A percentile compares a stretch with the other conserved stretches of the same genome.
Evolutionary conservation across 2,113 vertebrate species (phyloP).

Genomic region (Lontra canadensis): DNA sequence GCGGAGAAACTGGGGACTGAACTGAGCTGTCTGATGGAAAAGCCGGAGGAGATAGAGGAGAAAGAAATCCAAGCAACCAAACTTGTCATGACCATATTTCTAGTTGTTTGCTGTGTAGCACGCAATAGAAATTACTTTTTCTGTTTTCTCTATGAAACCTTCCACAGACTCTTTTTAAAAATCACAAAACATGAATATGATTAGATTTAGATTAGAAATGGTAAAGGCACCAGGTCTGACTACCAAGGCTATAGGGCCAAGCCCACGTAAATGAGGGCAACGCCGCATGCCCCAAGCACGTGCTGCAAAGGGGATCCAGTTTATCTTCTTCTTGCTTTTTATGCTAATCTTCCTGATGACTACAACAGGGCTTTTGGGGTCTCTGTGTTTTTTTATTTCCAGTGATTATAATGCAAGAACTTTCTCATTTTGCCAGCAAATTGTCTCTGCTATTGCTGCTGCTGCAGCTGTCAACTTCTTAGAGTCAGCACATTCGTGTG

Average conservation of each 20-base stretch:
- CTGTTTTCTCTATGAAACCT: background rate
- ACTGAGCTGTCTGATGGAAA: background rate
- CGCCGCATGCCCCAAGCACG: too few species aligned
- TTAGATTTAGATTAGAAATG: background rate
- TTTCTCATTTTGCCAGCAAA: slow-evolving; percentile 23
- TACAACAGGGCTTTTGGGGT: background rate
- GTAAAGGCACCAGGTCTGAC: background rate
- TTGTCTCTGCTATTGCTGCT: slow-evolving; percentile 31
- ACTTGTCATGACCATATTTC: background rate
- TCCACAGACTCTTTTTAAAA: background rate
- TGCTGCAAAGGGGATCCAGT: background rate
- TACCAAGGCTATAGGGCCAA: background rate
- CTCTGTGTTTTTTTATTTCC: slow-evolving; percentile 13
- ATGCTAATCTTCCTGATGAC: background rate
- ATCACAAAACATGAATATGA: background rate
- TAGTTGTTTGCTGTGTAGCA: background rate
- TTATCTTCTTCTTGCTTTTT: slow-evolving; percentile 26
- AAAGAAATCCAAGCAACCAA: background rate
- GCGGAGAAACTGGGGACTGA: background rate
- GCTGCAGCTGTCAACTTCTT: slow-evolving; percentile 55
- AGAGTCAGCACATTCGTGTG: slow-evolving; percentile 57
- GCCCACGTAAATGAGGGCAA: background rate
- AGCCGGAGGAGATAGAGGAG: background rate
- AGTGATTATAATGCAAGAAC: slow-evolving; percentile 66
- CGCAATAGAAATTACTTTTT: background rate